Base-by-base conservation (phyloP, 1,140 invertebrate genomes). In the Heliconius hewitsoni region DNA sequence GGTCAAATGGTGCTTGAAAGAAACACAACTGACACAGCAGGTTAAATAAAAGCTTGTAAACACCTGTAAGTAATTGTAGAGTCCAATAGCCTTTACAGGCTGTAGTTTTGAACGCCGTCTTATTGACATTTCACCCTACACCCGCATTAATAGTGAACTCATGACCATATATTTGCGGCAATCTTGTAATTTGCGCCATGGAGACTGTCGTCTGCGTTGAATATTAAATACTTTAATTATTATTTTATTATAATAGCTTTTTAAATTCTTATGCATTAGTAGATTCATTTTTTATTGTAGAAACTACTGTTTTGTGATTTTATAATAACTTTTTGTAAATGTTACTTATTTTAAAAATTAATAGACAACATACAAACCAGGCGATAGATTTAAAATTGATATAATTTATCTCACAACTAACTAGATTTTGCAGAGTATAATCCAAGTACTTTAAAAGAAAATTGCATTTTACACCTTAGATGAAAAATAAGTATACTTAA, bases 151-250 rank as follows among this genome's bases (percentile, higher is more conserved):
- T 76, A 70, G 74, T 66, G 13, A 46, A 16, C 74, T 70, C 60
- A 71, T 76, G 46, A 76, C 55, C 46, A 6, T 37, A 37, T 0
- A 37, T 37, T 37, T 71, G 74, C 60, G 60, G 55, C 37, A 66
- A 46, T 23, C 74, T 66, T 75, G 34, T 75, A 75, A 75, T 60
- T 37, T 75, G 39, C 74, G 39, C 42, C 74, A 23, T 39, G 57
- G 39, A 74, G 19, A 70, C 23, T 60, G 34, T 76, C 34, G 39
- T 30, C 23, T 52, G 46, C 5, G 30, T 37, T 9, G 55, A 76
- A 76, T 74, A 34, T 74, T 76, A 76, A 75, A 60, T n/a, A 42
- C 23, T 76, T 76, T 72, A 19, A n/a, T 39, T 18, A 72, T 13
- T 37, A 71, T n/a, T 19, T 71, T 18, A 11, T 18, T n/a, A 5